Percentiles rank a stretch among this genome's conserved stretches.
Evolutionary conservation across 2,888 invertebrate species (phyloP).

Genomic region (Drosophila subquinaria): DNA sequence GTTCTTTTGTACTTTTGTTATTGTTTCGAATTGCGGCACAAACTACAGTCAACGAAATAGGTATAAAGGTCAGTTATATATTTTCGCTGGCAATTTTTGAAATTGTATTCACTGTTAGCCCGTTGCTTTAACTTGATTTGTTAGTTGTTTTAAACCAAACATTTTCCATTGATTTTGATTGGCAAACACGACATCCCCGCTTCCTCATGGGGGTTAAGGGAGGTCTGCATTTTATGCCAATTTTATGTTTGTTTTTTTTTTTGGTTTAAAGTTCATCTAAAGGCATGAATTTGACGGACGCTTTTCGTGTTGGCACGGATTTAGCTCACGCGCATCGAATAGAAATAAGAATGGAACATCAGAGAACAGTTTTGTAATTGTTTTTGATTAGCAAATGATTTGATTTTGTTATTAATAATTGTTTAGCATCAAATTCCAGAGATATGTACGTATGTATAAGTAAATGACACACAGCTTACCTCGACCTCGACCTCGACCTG

Average conservation of each 20-base stretch:
- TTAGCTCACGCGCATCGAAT: slow-evolving; percentile 65
- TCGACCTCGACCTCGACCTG: slow-evolving; percentile 56
- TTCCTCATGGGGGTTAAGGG: background rate
- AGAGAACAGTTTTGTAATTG: slow-evolving; percentile 39
- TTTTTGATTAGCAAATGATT: slow-evolving; percentile 2
- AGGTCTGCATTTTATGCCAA: slow-evolving; percentile 21
- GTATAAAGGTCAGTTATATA: slow-evolving; percentile 83
- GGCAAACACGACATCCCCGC: slow-evolving; percentile 20
- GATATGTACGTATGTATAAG: background rate
- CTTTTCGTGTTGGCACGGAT: slow-evolving; percentile 85
- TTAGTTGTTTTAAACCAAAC: slow-evolving; percentile 47
- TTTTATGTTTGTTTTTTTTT: slow-evolving; percentile 20
- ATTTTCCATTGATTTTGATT: slow-evolving; percentile 21
- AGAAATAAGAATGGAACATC: slow-evolving; percentile 43
- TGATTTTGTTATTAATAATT: slow-evolving; percentile 17
- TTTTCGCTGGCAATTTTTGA: slow-evolving; percentile 33
- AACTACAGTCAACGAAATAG: slow-evolving; percentile 85
- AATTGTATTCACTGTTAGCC: slow-evolving; percentile 21
- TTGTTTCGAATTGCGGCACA: slow-evolving; percentile 77
- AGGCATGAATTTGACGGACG: slow-evolving; percentile 85
- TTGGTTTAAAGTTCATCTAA: slow-evolving; percentile 85
- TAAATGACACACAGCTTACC: slow-evolving; percentile 61
- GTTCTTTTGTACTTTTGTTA: slow-evolving; percentile 24
- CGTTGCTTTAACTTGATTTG: slow-evolving; percentile 33
- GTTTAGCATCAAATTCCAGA: slow-evolving; percentile 27